Conservation (phyloP, 2,888 invertebrate species). For the Sthenelais limicola region DNA sequence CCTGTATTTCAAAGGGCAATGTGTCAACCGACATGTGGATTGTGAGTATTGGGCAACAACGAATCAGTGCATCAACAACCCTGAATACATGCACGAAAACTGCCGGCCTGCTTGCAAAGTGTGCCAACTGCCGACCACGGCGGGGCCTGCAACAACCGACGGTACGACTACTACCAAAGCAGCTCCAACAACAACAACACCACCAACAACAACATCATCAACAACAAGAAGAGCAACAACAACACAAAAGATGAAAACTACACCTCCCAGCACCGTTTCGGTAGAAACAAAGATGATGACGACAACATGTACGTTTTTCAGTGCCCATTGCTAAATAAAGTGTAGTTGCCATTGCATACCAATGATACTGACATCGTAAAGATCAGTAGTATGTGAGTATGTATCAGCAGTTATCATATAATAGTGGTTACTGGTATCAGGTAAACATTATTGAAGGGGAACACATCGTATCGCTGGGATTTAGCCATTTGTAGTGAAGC, state of each 20-base stretch:
- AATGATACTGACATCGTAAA: too few species aligned
- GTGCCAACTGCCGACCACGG: neutral
- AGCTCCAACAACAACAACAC: neutral
- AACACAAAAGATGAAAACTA: neutral
- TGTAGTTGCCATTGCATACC: too few species aligned
- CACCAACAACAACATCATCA: neutral
- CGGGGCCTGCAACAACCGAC: neutral
- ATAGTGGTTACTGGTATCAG: too few species aligned
- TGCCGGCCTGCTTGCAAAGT: neutral
- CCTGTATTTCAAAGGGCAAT: neutral
- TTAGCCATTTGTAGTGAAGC: too few species aligned
- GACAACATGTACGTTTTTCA: too few species aligned
- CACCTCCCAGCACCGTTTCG: neutral
- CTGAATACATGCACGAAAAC: neutral
- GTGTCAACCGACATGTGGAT: neutral
- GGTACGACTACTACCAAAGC: neutral
- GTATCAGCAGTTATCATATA: too few species aligned
- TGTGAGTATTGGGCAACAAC: neutral
- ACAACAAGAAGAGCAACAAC: neutral
- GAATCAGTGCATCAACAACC: neutral
- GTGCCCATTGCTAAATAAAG: too few species aligned
- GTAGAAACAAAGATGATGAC: too few species aligned
- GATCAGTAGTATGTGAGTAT: too few species aligned
- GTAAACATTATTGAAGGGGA: too few species aligned
- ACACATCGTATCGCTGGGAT: too few species aligned